These are phyloP conservation scores for Epinephelus lanceolatus DNA, from an alignment of 2,113 vertebrate species.

Conservation along the genomic window DNA sequence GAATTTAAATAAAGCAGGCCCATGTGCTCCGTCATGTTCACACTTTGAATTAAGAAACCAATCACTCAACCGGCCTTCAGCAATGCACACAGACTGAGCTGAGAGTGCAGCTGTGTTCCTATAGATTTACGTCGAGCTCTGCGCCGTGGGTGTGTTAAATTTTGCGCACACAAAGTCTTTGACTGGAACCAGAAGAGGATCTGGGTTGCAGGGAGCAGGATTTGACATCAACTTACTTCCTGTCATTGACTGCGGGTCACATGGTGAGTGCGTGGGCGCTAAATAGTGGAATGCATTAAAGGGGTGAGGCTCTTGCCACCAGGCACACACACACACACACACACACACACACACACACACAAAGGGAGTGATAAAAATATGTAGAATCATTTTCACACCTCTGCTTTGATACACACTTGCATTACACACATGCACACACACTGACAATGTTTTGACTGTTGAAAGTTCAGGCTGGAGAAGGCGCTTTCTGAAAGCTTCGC, in stretches of 20 bases:
- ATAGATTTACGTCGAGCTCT: conserved; percentile 11
- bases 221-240: conserved; percentile 81
- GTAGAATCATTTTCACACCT: conserved; percentile 15
- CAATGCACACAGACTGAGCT: neutral
- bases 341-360: too few species aligned
- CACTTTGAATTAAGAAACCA: neutral
- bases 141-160: conserved; percentile 27
- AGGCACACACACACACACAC: conserved; percentile 16
- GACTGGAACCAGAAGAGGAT: conserved; percentile 73
- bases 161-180: conserved; percentile 50
- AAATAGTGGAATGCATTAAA: conserved; percentile 85
- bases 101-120: neutral
- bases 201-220: conserved; percentile 74
- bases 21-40: neutral
- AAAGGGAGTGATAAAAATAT: conserved; percentile 8
- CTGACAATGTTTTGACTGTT: conserved; percentile 44
- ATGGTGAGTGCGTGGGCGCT: conserved; percentile 81
- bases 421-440: conserved; percentile 10
- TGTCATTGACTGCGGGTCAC: conserved; percentile 82
- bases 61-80: neutral
- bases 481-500: conserved; percentile 51
- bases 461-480: conserved; percentile 53
- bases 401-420: conserved; percentile 3
- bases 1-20: conserved; percentile 2
- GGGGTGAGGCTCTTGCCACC: conserved; percentile 78